Evolutionary conservation across 1,140 invertebrate species (phyloP), one percentile per base, ranked within the genome.

Genomic region (Drosophila tsacasi): DNA sequence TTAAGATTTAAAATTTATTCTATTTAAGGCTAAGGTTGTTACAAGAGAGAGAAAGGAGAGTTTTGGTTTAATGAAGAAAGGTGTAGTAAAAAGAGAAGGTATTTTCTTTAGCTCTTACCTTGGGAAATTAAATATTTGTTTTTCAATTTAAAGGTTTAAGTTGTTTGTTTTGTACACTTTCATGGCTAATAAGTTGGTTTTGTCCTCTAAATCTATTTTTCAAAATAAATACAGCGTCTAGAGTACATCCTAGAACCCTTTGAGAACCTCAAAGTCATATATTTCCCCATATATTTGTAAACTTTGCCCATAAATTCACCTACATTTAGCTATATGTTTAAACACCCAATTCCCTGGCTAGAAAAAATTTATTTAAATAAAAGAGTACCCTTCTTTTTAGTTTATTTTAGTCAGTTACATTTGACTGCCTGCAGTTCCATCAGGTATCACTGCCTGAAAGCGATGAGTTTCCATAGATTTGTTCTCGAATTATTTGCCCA

Each of bases 401-500:
- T 25, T 35, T 9, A 37, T 65, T 52, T 66, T 40, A 13, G 23
- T 47, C 49, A 8, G 8, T 40, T 27, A 23, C 21, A 32, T 19
- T 27, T 52, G 19, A 35, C 40, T 67, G 35, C n/a, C 13, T 66
- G 2, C 17, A 30, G 25, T 39, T 25, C 17, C 46, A 50, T 50
- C 27, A 42, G 59, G 15, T 47, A 42, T 68, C 42, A 35, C 61
- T 67, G 30, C 27, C 19, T 15, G 37, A 32, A 25, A 52, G 21
- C 58, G 40, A 63, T 46, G 64, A 44, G 9, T 63, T 66, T 66
- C 64, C 27, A 63, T 66, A 30, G 66, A 42, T 35, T 69, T 64
- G 21, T 30, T 68, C 49, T 69, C 27, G 46, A 23, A 40, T 60
- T 59, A 72, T 73, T 73, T 72, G 67, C 32, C 61, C 46, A 61